Evolutionary conservation across 2,113 vertebrate species (phyloP).

Genomic region (Pogonocichla stellata): DNA sequence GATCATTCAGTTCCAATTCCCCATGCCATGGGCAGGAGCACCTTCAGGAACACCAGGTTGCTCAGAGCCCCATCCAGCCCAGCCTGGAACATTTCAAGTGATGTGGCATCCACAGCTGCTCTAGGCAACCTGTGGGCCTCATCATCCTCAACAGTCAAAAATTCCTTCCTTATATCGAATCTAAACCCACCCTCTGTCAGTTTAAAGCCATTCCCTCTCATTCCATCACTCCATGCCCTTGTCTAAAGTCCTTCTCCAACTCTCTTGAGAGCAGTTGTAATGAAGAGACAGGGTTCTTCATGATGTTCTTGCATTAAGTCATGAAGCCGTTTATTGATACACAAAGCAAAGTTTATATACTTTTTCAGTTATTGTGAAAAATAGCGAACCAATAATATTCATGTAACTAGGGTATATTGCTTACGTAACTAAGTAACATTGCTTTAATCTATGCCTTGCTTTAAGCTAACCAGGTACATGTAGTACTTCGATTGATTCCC

Average conservation of each 20-base stretch:
- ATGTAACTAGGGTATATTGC: too few relatives aligned
- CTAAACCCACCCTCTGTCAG: background rate
- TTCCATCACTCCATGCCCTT: background rate
- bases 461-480: too few relatives aligned
- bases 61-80: background rate
- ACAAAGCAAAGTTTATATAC: too few relatives aligned
- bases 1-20: background rate
- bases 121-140: background rate
- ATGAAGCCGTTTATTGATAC: too few relatives aligned
- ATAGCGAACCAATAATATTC: too few relatives aligned
- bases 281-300: too few relatives aligned
- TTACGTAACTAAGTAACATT: too few relatives aligned
- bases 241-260: background rate
- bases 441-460: too few relatives aligned
- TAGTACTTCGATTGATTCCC: too few relatives aligned
- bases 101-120: background rate
- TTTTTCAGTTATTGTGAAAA: too few relatives aligned
- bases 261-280: background rate
- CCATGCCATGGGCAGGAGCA: accelerated
- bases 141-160: background rate
- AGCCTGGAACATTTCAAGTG: background rate
- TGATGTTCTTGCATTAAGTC: too few relatives aligned
- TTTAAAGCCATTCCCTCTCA: background rate
- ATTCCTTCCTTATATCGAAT: background rate
- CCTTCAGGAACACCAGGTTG: background rate